phyloP scores from a whole-genome alignment of 2,888 invertebrate genomes.

The Syritta pipiens region DNA sequence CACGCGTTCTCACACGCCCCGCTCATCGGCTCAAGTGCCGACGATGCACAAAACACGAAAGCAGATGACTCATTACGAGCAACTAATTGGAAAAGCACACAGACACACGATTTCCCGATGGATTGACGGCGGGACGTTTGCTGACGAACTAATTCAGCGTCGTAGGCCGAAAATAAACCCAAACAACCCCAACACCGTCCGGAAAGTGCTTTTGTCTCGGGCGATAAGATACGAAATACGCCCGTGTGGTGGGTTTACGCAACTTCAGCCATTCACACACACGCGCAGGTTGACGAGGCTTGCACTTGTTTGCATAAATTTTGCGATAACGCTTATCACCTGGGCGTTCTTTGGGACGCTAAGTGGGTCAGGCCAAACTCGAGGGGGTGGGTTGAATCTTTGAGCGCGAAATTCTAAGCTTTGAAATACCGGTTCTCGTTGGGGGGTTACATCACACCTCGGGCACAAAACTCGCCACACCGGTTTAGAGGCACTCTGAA shows the following conservation, averaged over 20 bases:
- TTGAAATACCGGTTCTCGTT: too few species aligned
- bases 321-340: slow-evolving; percentile 57
- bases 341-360: too few species aligned
- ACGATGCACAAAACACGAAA: slow-evolving; percentile 25
- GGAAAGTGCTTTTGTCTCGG: not conserved
- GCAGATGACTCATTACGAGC: slow-evolving; percentile 19
- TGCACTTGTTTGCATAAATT: slow-evolving; percentile 43
- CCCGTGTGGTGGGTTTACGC: slow-evolving; percentile 17
- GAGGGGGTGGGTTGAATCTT: too few species aligned
- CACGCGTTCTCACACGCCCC: too few species aligned
- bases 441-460: not conserved
- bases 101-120: slow-evolving; percentile 10
- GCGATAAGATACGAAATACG: slow-evolving; percentile 41
- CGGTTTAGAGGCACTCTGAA: slow-evolving; percentile 12
- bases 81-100: slow-evolving; percentile 39
- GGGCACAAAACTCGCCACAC: slow-evolving; percentile 28
- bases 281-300: not conserved
- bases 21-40: too few species aligned
- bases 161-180: slow-evolving; percentile 25
- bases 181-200: slow-evolving; percentile 1
- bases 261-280: slow-evolving; percentile 2
- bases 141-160: slow-evolving; percentile 16
- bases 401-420: too few species aligned
- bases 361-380: too few species aligned
- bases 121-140: slow-evolving; percentile 1